Base-by-base conservation (phyloP, 2,888 invertebrate genomes). In the Geophilus truncorum region DNA sequence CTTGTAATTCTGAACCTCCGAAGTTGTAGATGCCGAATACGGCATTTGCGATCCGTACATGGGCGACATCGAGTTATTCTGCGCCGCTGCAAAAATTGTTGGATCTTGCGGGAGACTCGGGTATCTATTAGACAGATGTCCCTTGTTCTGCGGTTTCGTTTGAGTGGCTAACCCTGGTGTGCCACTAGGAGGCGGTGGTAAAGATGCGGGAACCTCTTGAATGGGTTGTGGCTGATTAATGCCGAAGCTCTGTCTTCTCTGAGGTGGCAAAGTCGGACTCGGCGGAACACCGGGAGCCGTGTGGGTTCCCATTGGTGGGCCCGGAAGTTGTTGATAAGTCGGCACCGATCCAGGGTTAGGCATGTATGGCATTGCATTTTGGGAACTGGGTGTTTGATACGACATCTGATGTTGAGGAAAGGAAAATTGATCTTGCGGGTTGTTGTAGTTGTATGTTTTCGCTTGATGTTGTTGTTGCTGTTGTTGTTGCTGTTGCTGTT, bases 51-150 rank as follows among this genome's bases (percentile, higher is more conserved):
- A 9, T 7, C 25, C 25, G 15, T 62, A 62, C 23, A 2, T 2
- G 9, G 57, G 12, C 4, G 23, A 7, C 62, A 62, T 62, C 23
- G 62, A 25, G 25, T 62, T 62, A 25, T 40, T 36, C 80, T 80
- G 80, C n/a, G 23, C 23, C 9, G 34, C 10, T 15, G 80, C 28
- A 51, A 78, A 28, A 25, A 83, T 82, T 32, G 82, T 81, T 10
- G 83, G 83, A 80, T 83, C 83, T 32, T 83, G 83, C 6, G 84
- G 82, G 34, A 84, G 83, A 7, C 83, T 76, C 2, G 86, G 86
- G 81, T 87, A 87, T 80, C 86, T 85, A 78, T 85, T 85, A 51
- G 85, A 83, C 78, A 86, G 80, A n/a, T 85, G 84, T 76, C 85
- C 23, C 77, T 40, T 62, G 12, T 9, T 62, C 3, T 25, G 9